A percentile compares a stretch with the other conserved stretches of the same genome.
Conservation (phyloP, 2,113 vertebrate species). For the Piprites chloris region DNA sequence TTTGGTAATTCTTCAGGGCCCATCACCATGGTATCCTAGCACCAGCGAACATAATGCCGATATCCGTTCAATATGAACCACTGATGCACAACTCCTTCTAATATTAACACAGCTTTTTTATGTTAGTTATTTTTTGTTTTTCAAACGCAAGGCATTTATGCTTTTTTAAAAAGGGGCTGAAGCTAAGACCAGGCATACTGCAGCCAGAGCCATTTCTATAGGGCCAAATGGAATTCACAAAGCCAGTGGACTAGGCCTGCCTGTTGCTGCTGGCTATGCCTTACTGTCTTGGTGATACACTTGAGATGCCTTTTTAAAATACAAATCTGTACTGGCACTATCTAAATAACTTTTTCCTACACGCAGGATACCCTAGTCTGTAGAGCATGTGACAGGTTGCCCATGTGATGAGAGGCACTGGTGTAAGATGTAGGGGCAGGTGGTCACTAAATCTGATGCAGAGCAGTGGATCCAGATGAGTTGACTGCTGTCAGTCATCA, state of each 20-base stretch:
- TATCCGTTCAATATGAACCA: constrained; percentile 42
- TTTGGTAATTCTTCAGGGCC: constrained; percentile 62
- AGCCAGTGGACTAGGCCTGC: neutral
- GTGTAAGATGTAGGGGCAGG: neutral
- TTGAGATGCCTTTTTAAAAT: neutral
- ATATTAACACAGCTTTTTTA: constrained; percentile 34
- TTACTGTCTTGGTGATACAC: neutral
- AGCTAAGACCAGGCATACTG: neutral
- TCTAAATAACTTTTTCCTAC: neutral
- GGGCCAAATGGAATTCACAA: neutral
- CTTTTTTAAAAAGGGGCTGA: neutral
- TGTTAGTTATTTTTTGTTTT: constrained; percentile 15
- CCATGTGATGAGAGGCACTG: neutral
- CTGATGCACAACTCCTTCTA: constrained; percentile 31
- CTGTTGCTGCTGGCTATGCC: rapidly evolving
- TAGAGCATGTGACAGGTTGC: neutral
- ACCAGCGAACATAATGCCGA: constrained; percentile 27
- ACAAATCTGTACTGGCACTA: neutral
- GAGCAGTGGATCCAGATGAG: neutral
- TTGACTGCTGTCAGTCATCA: neutral
- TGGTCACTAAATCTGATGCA: neutral
- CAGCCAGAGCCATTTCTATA: neutral
- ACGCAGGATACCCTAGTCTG: neutral
- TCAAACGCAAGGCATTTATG: neutral
- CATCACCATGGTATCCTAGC: constrained; percentile 69